Base-by-base conservation (phyloP, 64 coral and sea anemone species). In the Stylophora pistillata region DNA sequence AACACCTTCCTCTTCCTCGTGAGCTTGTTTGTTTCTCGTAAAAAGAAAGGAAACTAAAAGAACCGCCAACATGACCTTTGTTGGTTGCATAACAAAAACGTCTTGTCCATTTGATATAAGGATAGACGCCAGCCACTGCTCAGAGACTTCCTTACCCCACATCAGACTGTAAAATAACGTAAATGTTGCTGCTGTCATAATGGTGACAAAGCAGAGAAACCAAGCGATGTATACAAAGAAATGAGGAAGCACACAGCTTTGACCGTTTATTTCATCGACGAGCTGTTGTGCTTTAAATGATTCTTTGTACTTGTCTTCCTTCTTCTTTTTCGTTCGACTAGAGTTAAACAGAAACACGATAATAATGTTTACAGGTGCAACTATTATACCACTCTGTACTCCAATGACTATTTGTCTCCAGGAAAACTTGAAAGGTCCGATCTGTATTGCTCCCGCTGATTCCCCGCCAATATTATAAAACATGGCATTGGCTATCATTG, bases 91-190 rank as follows among this genome's bases (percentile, higher is more conserved):
- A 14, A 91, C 84, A 41, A 91, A 86, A 55, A 91, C 75, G 27
- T 91, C 90, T 61, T 91, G 90, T 28, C 74, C 60, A 78, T 55
- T 77, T 4, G 90, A 91, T 4, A 91, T 63, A 60, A 91, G 77
- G 70, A 86, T 91, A 3, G 90, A 91, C 0, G 90, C 76, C 0
- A 91, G 82, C 90, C 90, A 91, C 23, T 91, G 80, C 41, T 91
- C 84, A 13, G 90, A 59, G 63, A 80, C 41, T 20, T 71, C 71
- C 58, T 82, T 84, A 15, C 90, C 90, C 82, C 90, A 91, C 90
- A 86, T 86, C 11, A 91, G 57, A 41, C 90, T 91, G 28, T 91
- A 91, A 78, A 91, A 91, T 12, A 91, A 78, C 0, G 90, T 91
- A 33, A 91, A 91, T 3, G 82, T 72, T 41, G 90, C 71, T 25